Base-by-base conservation (phyloP, 2,888 invertebrate species). In the Gastrophysa polygoni region DNA sequence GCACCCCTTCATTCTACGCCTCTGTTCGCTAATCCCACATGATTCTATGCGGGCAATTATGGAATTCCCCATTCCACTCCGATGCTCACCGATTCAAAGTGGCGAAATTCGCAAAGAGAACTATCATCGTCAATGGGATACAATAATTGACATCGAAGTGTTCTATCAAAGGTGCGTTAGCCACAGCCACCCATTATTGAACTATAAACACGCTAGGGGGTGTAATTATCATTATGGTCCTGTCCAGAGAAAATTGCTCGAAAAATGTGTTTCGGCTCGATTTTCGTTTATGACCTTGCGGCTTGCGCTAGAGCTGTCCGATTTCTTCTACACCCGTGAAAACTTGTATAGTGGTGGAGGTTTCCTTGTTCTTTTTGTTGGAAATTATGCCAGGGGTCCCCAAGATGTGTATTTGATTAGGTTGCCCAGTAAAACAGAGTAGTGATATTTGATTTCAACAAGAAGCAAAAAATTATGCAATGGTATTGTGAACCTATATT, bases 161-260 rank as follows among this genome's bases (percentile, higher is more conserved):
- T n/a, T n/a, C n/a, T n/a, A 78, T 79, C 77, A 79, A 79, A 79
- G 78, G 78, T 79, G 77, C 76, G 75, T 73, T 34, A n/a, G n/a
- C n/a, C 72, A 74, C 73, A 72, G 74, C 75, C 78, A 77, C 78
- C 79, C 78, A 77, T 77, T 73, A 76, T 76, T 75, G 78, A 80
- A 80, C 80, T 80, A 80, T 78, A 79, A 78, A 71, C 74, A 73
- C 71, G 76, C 77, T 76, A 73, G 75, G 78, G 78, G 79, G 78
- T 78, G 78, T 80, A 80, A 80, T 80, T n/a, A n/a, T n/a, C n/a
- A n/a, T n/a, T 80, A 80, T 77, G 79, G 77, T 73, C 74, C 78
- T 78, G 38, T 6, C 77, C 75, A 73, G 72, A 78, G 78, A 78
- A 80, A 80, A 80, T 79, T 79, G 77, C 76, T 75, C 75, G 74